Percentiles rank a stretch among this genome's conserved stretches.
phyloP scores from a whole-genome alignment of 2,888 invertebrate species.

The Hydropsyche betteni region DNA sequence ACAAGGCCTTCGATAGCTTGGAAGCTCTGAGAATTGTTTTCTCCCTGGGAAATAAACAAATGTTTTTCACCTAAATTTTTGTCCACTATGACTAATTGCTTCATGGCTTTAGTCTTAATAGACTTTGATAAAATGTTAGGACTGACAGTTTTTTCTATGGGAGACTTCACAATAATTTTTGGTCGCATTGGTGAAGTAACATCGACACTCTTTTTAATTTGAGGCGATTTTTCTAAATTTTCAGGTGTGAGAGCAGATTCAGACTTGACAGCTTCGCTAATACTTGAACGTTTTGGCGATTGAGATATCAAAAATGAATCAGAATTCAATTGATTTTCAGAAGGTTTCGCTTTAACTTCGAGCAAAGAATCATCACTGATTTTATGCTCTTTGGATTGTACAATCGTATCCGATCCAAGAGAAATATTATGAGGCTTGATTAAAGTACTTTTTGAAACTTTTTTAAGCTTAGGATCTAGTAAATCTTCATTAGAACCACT shows the following conservation, averaged over 20 bases:
- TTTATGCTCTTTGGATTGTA: no score
- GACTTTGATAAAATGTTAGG: constrained; percentile 66
- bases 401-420: no score
- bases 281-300: not conserved
- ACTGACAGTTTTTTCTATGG: constrained; percentile 60
- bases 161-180: constrained; percentile 55
- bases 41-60: constrained; percentile 57
- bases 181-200: not conserved
- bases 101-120: constrained; percentile 60
- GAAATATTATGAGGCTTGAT: constrained; percentile 33
- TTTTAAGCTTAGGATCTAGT: constrained; percentile 60
- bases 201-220: not conserved
- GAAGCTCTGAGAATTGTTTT: not conserved
- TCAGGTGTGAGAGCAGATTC: not conserved
- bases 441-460: constrained; percentile 53
- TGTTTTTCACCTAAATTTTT: constrained; percentile 63
- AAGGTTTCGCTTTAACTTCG: no score
- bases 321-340: no score
- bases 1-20: not conserved
- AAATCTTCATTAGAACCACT: constrained; percentile 58
- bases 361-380: no score
- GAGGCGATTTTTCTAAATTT: constrained; percentile 52
- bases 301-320: not conserved
- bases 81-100: constrained; percentile 64
- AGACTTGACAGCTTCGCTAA: not conserved